Evolutionary conservation across 2,888 invertebrate species (phyloP), one percentile per base, ranked within the genome.

Genomic region (Drosophila bunnanda): DNA sequence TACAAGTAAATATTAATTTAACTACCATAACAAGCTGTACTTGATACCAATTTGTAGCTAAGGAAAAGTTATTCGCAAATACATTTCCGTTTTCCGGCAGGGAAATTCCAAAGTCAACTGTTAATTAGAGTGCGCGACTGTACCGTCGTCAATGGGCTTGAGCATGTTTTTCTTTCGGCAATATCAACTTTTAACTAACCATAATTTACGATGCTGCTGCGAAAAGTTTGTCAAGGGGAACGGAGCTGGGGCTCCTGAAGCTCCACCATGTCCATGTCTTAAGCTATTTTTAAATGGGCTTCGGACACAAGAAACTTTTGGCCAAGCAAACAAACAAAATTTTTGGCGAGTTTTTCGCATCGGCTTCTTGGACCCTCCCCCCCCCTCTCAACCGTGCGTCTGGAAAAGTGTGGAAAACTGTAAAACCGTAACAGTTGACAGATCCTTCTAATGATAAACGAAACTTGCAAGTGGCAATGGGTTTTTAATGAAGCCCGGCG

Each of bases 221-320:
- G 10, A 15, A 69, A 70, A 52, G 60, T 70, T 70, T 59, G 53
- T 4, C 22, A 64, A 34, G 38, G 36, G 50, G 52, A 46, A 25
- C 12, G 43, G 75, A 67, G 61, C 69, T n/a, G 46, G 28, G 4
- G n/a, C n/a, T 30, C 28, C 46, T 46, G 46, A 53, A 53, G 44
- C 62, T 73, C 38, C 38, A 70, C 34, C 32, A 76, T 60, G 61
- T 57, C 64, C 73, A 77, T 76, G 68, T 83, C 87, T 88, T 89
- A 84, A 84, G 84, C 79, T 88, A 89, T 87, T 89, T 84, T 88
- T 87, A 88, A 83, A 88, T 88, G 83, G 73, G 50, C 64, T 79
- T 82, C 69, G 68, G 50, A 61, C 59, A 56, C 28, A 46, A 17
- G 60, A 74, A 67, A 67, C 30, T 75, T 44, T 60, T 56, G 41